Conservation (phyloP, 2,113 vertebrate genomes). For the Suncus etruscus region DNA sequence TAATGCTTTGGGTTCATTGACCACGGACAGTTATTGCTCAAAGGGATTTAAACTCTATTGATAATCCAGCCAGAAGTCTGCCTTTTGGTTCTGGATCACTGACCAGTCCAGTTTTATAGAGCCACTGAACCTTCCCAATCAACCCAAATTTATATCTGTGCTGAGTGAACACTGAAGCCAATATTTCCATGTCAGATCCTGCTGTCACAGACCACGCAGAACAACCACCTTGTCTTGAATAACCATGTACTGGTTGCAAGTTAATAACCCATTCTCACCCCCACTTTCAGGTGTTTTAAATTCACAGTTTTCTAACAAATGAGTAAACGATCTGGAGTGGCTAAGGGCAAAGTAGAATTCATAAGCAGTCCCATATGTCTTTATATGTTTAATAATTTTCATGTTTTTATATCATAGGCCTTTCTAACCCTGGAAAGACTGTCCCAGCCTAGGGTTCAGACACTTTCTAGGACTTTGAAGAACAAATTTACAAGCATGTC, state of each 20-base stretch:
- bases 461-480: background rate
- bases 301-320: background rate
- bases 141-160: background rate
- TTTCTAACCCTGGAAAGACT: background rate
- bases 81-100: background rate
- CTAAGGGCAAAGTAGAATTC: background rate
- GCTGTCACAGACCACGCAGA: background rate
- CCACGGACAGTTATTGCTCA: slow-evolving; percentile 21
- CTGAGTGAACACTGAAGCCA: background rate
- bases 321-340: background rate
- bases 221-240: background rate
- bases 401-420: background rate
- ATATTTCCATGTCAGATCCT: background rate
- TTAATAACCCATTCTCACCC: too few species aligned
- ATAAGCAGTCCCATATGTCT: background rate
- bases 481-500: background rate
- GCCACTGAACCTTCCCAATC: background rate
- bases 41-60: slow-evolving; percentile 27
- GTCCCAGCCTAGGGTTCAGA: background rate
- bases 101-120: slow-evolving; percentile 38
- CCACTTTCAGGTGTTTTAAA: background rate
- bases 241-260: too few species aligned
- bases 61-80: slow-evolving; percentile 49
- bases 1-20: background rate
- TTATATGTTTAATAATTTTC: background rate